Evolutionary conservation across 1,140 invertebrate species (phyloP), one percentile per base, ranked within the genome.

Genomic region (Sarcophaga bullata): DNA sequence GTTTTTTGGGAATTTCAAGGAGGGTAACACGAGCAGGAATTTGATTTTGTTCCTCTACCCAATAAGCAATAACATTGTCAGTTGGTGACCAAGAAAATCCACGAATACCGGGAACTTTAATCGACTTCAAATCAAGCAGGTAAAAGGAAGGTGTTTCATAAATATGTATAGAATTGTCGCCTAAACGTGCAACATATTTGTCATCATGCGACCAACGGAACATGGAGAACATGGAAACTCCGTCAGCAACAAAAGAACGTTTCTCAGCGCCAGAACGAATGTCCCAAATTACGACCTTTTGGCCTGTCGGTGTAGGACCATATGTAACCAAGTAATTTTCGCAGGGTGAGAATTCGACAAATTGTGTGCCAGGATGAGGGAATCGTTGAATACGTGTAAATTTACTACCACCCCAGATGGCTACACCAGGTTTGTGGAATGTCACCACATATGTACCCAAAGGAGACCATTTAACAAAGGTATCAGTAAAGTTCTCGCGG

Each of bases 71-170:
- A 48, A 97, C 93, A 88, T 99, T 99, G 87, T 99, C 97, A 11
- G 97, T 97, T 0, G 99, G 98, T 15, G 98, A 99, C 98, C 98
- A 99, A 84, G 95, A 95, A 90, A 99, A 99, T 88, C 99, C 97
- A 84, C 95, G 93, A 76, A 99, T 97, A 54, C 96, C 97, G 9
- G 94, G 92, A 47, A 98, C 96, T 90, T 98, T 98, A 80, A 99
- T 95, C 85, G 97, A 98, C 89, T 98, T 99, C 89, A 98, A 97
- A 82, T 98, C 97, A 0, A 98, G 91, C 37, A 99, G 91, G 85
- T 95, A 96, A 91, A 98, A 99, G 10, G 96, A 96, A 19, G 97
- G 95, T 10, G 98, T 99, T 91, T 99, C 97, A 90, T 99, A 99
- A 13, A 99, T 95, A 87, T 96, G 97, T 3, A 99, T 93, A 8